Conservation (phyloP, 2,888 invertebrate genomes). For the Lasioglossum malachurum region DNA sequence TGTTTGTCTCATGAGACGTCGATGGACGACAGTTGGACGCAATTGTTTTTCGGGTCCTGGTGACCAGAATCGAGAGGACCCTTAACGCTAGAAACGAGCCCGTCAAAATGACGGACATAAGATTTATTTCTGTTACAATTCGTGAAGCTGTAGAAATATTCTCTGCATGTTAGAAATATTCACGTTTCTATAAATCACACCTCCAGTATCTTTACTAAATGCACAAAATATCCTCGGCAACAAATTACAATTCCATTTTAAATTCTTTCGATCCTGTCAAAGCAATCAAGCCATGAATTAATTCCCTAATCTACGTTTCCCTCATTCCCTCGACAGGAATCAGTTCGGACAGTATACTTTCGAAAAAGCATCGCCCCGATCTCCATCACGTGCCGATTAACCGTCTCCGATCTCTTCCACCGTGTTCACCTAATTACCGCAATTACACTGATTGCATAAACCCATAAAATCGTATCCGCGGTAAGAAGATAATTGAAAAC, state of each 20-base stretch:
- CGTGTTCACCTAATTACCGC: not conserved
- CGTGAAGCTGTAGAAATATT: no score
- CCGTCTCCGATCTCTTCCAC: not conserved
- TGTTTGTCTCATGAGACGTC: not conserved
- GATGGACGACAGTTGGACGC: not conserved
- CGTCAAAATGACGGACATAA: no score
- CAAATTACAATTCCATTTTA: not conserved
- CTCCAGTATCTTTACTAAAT: not conserved
- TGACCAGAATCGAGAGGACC: not conserved
- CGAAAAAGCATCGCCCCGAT: not conserved
- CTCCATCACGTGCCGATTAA: not conserved
- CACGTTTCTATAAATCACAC: not conserved
- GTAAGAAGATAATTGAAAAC: not conserved
- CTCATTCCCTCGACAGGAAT: not conserved
- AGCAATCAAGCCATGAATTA: not conserved
- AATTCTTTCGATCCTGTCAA: no score
- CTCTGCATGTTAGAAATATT: no score
- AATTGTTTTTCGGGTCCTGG: not conserved
- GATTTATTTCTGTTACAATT: no score
- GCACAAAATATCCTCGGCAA: not conserved
- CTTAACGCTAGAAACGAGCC: no score
- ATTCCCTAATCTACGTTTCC: not conserved
- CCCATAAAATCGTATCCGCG: not conserved
- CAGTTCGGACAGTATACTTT: not conserved
- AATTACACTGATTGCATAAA: not conserved